phyloP scores from a whole-genome alignment of 2,113 vertebrate genomes.

The Melierax canorus region DNA sequence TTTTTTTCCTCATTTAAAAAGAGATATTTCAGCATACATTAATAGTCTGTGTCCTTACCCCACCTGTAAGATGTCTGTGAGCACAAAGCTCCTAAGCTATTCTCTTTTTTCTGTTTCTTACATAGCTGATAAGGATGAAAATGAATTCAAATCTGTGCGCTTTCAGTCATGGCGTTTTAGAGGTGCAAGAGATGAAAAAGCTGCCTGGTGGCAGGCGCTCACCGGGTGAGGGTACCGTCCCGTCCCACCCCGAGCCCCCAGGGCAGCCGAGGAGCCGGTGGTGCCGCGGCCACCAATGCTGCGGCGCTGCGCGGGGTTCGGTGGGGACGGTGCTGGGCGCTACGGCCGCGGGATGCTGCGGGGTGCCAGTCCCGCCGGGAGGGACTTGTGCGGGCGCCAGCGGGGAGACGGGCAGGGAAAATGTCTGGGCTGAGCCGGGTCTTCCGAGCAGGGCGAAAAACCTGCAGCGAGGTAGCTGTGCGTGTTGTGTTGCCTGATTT shows the following conservation, averaged over 20 bases:
- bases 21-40: slow-evolving; percentile 32
- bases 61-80: not conserved
- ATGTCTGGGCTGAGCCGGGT: not conserved
- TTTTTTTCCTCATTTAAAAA: slow-evolving; percentile 2
- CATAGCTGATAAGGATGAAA: not conserved
- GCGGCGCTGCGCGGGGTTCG: rapidly evolving
- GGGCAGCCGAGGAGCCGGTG: rapidly evolving
- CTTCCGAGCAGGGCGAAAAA: not conserved
- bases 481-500: not conserved
- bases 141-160: not conserved
- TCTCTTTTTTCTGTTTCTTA: not conserved
- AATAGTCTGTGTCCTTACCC: not conserved
- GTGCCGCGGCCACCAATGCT: rapidly evolving
- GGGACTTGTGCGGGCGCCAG: rapidly evolving
- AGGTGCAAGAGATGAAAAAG: not conserved
- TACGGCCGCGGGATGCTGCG: rapidly evolving
- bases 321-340: not conserved
- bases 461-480: not conserved
- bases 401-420: not conserved
- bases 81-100: not conserved
- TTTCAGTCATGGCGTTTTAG: not conserved
- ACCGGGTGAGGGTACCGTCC: not conserved
- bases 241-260: not conserved
- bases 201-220: not conserved
- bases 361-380: not conserved